Evolutionary conservation across 2,888 invertebrate genomes (phyloP), one percentile per base, ranked within the genome.

Genomic region (Lamproptera curius): DNA sequence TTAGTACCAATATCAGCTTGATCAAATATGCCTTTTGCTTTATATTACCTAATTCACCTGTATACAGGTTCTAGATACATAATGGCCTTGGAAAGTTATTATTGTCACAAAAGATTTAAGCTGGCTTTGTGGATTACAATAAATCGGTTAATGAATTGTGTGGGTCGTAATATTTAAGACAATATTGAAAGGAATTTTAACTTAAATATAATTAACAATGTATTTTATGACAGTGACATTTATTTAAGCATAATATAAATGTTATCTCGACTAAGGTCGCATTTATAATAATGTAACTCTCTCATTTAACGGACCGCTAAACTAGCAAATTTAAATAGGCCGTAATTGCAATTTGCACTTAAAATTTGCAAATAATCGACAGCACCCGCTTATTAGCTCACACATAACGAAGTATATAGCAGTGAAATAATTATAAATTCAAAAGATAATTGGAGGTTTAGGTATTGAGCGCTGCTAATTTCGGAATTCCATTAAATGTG

Each of bases 391-490:
- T 42, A 37, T 37, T 42, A 42, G 31, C 42, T 10, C 20, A 16
- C 23, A 38, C 37, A 42, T 33, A 20, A 42, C 11, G 16, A 26
- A 35, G 13, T 34, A 16, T 23, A 23, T 20, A 9, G 2, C n/a
- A 9, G 33, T 33, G 23, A 37, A 37, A 33, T 42, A 37, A 42
- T 42, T 47, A 31, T 47, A 42, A 47, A 47, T 47, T 42, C 42
- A 42, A 42, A 42, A 42, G 11, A 38, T 47, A 42, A 47, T 47
- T 38, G 37, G 33, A 31, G 42, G 33, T 31, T 42, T 38, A 42
- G 42, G 42, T 42, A 42, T 42, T 16, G 34, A 48, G 38, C 34
- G 37, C 17, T 39, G 28, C 23, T 43, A 48, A 48, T 39, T 43
- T 48, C 16, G 35, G 37, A 43, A 48, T 48, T 42, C 39, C 39